Conservation (phyloP, 2,113 vertebrate genomes). For the Syrmaticus mikado region DNA sequence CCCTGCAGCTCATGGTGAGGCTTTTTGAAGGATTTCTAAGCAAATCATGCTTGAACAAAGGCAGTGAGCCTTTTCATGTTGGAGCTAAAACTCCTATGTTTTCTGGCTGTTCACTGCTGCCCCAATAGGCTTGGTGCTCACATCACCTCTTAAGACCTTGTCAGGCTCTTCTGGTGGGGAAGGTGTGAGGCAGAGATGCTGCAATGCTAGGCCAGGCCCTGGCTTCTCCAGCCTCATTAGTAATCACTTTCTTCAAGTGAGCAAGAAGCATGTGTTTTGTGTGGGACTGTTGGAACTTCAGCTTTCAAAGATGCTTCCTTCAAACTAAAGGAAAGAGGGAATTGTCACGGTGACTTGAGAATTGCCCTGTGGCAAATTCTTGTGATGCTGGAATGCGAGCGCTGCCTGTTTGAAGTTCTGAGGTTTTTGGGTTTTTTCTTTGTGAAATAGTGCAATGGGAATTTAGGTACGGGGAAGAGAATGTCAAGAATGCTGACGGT, state of each 20-base stretch:
- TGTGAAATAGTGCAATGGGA: background rate
- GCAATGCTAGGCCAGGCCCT: background rate
- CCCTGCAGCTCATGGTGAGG: background rate
- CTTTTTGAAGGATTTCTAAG: background rate
- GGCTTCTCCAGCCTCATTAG: background rate
- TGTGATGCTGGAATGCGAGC: background rate
- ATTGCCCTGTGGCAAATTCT: constrained; percentile 33
- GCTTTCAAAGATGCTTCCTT: background rate
- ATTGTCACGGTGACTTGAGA: background rate
- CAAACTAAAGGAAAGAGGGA: background rate
- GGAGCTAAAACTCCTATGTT: background rate
- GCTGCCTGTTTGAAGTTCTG: background rate
- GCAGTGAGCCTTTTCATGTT: background rate
- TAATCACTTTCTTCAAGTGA: background rate
- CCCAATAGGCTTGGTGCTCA: background rate
- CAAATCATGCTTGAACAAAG: background rate
- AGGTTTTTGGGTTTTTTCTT: background rate
- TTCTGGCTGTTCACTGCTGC: background rate
- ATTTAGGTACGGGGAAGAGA: constrained; percentile 35
- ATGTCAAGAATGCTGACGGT: constrained; percentile 71
- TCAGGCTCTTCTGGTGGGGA: background rate
- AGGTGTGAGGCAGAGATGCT: background rate
- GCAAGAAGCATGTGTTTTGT: background rate
- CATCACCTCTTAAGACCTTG: background rate
- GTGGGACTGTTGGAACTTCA: background rate